phyloP scores from a whole-genome alignment of 2,888 invertebrate species.

The Julus scandinavius region DNA sequence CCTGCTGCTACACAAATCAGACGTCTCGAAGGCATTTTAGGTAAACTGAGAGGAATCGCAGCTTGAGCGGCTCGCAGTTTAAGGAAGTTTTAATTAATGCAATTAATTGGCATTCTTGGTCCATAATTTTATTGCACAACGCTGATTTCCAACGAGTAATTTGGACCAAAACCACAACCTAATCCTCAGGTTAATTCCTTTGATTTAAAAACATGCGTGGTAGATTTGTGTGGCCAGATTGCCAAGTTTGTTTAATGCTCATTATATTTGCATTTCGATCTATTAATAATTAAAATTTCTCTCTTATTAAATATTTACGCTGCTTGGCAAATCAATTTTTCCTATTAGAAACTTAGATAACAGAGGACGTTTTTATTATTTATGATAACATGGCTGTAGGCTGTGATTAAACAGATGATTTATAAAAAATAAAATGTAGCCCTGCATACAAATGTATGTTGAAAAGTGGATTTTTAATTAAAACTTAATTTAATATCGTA shows the following conservation, averaged over 20 bases:
- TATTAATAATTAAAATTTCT: too few species aligned
- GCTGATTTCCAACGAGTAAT: background rate
- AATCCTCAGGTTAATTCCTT: background rate
- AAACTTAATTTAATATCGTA: too few species aligned
- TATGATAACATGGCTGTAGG: too few species aligned
- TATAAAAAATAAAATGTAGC: too few species aligned
- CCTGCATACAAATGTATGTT: too few species aligned
- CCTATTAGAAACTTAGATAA: too few species aligned
- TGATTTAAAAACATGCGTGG: background rate
- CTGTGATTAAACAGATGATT: too few species aligned
- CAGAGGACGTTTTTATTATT: too few species aligned
- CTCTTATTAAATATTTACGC: too few species aligned
- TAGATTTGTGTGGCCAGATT: background rate
- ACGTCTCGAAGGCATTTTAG: background rate
- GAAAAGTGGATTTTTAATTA: too few species aligned
- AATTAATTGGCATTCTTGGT: background rate
- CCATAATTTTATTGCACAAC: background rate
- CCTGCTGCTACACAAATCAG: background rate
- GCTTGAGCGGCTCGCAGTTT: background rate
- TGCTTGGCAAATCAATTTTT: too few species aligned
- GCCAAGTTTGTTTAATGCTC: background rate
- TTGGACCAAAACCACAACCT: background rate
- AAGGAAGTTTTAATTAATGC: background rate
- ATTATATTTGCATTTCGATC: background rate
- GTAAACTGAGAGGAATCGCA: conserved; percentile 1